phyloP scores from a whole-genome alignment of 1,140 invertebrate genomes.

The Anastrepha obliqua region DNA sequence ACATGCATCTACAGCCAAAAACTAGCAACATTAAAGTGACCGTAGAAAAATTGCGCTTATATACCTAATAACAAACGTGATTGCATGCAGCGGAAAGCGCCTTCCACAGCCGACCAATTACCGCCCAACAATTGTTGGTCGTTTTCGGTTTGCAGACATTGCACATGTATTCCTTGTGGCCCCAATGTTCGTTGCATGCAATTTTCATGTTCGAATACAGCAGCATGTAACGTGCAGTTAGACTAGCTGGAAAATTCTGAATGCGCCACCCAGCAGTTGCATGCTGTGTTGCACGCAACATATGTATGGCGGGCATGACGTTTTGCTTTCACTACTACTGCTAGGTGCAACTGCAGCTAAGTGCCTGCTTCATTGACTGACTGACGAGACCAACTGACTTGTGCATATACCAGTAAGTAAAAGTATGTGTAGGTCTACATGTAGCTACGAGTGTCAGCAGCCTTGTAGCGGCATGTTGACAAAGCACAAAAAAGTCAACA shows the following conservation, averaged over 20 bases:
- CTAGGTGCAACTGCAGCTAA: neutral
- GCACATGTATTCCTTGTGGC: neutral
- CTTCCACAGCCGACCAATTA: neutral
- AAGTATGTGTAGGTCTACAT: neutral
- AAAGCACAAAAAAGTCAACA: neutral
- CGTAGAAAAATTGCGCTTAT: no score
- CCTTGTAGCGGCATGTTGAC: slow-evolving; percentile 19
- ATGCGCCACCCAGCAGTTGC: neutral
- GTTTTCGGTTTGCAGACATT: no score
- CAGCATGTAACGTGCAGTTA: neutral
- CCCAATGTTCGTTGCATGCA: neutral
- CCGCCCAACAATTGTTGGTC: no score
- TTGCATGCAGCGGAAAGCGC: neutral
- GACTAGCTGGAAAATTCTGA: neutral
- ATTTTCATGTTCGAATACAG: neutral
- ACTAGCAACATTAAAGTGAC: no score
- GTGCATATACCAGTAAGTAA: neutral
- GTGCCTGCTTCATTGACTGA: slow-evolving; percentile 34
- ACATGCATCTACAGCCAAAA: no score
- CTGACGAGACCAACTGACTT: neutral
- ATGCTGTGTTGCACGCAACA: slow-evolving; percentile 4
- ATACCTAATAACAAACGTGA: neutral
- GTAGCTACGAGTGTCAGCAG: neutral
- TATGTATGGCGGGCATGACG: neutral
- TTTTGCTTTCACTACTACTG: neutral